A percentile compares a stretch with the other conserved stretches of the same genome.
These are phyloP conservation scores for Garra rufa DNA, from an alignment of 2,113 vertebrate genomes.

Conservation along the genomic window DNA sequence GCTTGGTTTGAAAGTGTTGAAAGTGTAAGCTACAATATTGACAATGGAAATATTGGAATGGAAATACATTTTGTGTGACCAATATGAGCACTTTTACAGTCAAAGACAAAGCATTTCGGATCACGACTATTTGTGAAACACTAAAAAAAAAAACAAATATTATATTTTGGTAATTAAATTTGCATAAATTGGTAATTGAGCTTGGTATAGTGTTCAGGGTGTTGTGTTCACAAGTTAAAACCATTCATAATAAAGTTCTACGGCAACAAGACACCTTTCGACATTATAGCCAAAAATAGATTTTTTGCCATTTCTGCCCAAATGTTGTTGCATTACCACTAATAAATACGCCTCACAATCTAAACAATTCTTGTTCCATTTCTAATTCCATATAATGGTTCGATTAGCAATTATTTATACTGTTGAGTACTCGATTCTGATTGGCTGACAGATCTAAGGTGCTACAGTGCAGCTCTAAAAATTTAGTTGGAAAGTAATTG, in stretches of 20 bases:
- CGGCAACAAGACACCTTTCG: not conserved
- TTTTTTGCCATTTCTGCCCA: not conserved
- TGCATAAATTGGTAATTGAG: not conserved
- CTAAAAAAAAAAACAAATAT: not conserved
- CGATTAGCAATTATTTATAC: not conserved
- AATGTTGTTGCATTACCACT: not conserved
- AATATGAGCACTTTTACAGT: not conserved
- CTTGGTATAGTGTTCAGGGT: not conserved
- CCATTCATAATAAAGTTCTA: not conserved
- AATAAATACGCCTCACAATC: not conserved
- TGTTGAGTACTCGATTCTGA: not conserved
- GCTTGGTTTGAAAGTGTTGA: not conserved
- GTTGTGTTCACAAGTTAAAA: not conserved
- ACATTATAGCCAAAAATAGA: not conserved
- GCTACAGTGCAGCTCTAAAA: not conserved
- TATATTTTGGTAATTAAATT: not conserved
- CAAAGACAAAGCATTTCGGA: not conserved
- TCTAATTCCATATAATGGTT: not conserved
- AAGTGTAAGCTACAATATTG: not conserved
- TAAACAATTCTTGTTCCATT: not conserved
- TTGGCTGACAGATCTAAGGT: not conserved
- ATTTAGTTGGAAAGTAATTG: too few relatives aligned
- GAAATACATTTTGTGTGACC: not conserved
- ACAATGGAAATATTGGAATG: not conserved
- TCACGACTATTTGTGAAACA: too few relatives aligned